Evolutionary conservation across 2,113 vertebrate genomes (phyloP).

Genomic region (Muntiacus reevesi): DNA sequence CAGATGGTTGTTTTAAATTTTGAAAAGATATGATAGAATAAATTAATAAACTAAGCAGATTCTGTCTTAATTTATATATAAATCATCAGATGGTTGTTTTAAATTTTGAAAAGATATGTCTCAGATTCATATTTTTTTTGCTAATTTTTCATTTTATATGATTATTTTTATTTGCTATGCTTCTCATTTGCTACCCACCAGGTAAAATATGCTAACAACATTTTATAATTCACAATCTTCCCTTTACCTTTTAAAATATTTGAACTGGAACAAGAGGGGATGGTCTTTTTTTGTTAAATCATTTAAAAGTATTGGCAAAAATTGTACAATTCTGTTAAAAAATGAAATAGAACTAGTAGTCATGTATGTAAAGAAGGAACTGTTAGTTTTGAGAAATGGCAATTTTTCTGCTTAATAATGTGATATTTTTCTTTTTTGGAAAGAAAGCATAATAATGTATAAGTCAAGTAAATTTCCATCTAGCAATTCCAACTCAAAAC

Average conservation of each 20-base stretch:
- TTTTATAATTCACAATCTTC: neutral
- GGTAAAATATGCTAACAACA: neutral
- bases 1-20: neutral
- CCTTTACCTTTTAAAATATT: neutral
- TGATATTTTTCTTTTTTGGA: neutral
- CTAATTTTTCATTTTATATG: neutral
- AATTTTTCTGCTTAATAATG: neutral
- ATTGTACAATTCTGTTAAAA: neutral
- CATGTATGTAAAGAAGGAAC: neutral
- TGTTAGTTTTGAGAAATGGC: neutral
- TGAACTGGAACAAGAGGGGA: neutral
- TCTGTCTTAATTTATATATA: neutral
- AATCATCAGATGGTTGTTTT: neutral
- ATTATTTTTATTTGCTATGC: neutral
- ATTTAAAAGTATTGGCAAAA: neutral
- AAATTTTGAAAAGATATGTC: neutral
- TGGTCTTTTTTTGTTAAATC: neutral
- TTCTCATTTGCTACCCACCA: neutral
- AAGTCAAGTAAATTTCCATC: neutral
- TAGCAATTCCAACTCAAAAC: constrained; percentile 17
- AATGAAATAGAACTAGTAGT: neutral
- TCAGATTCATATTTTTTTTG: neutral
- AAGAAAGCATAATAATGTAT: neutral
- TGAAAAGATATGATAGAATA: neutral
- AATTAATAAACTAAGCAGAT: neutral